These are phyloP conservation scores for Temnothorax nylanderi DNA, from an alignment of 1,140 invertebrate species.

Conservation along the genomic window DNA sequence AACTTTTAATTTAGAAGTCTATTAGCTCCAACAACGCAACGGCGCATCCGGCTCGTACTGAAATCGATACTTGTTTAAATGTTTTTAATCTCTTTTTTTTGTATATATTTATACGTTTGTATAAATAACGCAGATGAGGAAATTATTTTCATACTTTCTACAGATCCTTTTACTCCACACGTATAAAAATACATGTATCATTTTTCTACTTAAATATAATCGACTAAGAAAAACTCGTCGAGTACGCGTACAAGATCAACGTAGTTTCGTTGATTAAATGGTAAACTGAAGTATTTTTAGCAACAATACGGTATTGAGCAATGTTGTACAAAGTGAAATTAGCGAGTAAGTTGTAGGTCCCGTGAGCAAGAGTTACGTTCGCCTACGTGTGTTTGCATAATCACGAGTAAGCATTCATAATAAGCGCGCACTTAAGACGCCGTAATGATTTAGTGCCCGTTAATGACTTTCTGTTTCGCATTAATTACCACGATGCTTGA, in stretches of 20 bases:
- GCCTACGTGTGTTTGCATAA: conserved; percentile 72
- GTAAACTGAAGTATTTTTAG: not conserved
- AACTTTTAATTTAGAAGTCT: not conserved
- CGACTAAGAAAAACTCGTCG: not conserved
- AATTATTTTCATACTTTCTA: not conserved
- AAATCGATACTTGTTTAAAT: not conserved
- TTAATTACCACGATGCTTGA: conserved; percentile 65
- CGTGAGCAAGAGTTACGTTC: conserved; percentile 51
- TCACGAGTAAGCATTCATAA: conserved; percentile 68
- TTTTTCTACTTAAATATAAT: conserved; percentile 3
- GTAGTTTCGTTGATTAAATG: not conserved
- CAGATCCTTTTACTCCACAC: not conserved
- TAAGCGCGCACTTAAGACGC: conserved; percentile 64
- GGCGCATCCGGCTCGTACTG: not conserved
- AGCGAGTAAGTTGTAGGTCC: conserved; percentile 50
- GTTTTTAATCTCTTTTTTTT: not conserved
- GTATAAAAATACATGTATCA: not conserved
- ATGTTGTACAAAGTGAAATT: conserved; percentile 54
- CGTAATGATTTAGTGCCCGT: conserved; percentile 69
- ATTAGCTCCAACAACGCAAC: not conserved
- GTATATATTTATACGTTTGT: not conserved
- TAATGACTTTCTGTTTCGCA: conserved; percentile 74
- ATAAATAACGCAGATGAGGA: not conserved
- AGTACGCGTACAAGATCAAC: not conserved
- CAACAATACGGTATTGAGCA: conserved; percentile 45